These are phyloP conservation scores for Phaenicophaeus curvirostris DNA, from an alignment of 2,797 vertebrate species.

Conservation along the genomic window DNA sequence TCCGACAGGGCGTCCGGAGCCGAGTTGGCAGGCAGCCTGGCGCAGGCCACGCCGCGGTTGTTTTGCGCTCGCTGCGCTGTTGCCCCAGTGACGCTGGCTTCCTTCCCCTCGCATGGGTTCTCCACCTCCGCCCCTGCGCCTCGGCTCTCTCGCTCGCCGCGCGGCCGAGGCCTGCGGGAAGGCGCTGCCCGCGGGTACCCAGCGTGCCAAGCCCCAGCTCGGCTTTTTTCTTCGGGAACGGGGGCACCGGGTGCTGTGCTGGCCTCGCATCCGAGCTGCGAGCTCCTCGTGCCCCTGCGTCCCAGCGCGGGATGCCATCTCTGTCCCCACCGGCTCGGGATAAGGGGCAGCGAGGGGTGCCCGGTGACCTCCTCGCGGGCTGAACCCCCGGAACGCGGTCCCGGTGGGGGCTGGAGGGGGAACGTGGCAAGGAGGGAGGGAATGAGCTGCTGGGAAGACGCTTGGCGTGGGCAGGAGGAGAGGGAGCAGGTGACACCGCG, in stretches of 20 bases:
- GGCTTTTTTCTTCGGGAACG: background rate
- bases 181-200: background rate
- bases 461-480: background rate
- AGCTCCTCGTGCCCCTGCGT: too few relatives aligned
- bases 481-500: background rate
- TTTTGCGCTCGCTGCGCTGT: background rate
- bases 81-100: conserved; percentile 36
- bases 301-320: too few relatives aligned
- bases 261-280: too few relatives aligned
- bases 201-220: background rate
- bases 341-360: too few relatives aligned
- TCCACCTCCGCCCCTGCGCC: conserved; percentile 39
- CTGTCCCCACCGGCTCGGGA: too few relatives aligned
- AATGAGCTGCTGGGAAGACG: background rate
- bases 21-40: background rate
- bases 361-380: too few relatives aligned
- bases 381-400: background rate
- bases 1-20: fast-evolving
- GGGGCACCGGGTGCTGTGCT: too few relatives aligned
- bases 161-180: background rate
- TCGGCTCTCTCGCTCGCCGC: too few relatives aligned
- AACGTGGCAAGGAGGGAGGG: too few relatives aligned
- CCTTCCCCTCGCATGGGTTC: conserved; percentile 25
- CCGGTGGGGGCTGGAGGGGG: too few relatives aligned
- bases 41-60: background rate